A percentile compares a stretch with the other conserved stretches of the same genome.
Evolutionary conservation across 2,888 invertebrate genomes (phyloP).

Genomic region (Tinea semifulvella): DNA sequence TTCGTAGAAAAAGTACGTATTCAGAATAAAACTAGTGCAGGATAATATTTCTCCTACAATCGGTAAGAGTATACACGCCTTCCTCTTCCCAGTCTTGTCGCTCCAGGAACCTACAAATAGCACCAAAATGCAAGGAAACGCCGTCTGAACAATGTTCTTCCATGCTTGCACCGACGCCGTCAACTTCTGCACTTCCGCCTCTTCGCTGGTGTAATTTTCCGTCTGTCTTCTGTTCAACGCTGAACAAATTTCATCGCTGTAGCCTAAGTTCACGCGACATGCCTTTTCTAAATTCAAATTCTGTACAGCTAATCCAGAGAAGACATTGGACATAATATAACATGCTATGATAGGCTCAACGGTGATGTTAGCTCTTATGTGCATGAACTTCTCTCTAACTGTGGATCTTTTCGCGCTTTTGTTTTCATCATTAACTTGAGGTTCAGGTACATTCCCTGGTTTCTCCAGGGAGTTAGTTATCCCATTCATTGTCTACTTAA

Average conservation of each 20-base stretch:
- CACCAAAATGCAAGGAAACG: constrained; percentile 64
- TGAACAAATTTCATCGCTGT: constrained; percentile 76
- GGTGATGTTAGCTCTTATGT: constrained; percentile 69
- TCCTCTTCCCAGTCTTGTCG: constrained; percentile 65
- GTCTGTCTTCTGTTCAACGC: constrained; percentile 79
- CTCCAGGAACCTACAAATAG: constrained; percentile 72
- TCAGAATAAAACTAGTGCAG: constrained; percentile 58
- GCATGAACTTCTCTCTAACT: constrained; percentile 51
- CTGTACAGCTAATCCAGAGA: constrained; percentile 81
- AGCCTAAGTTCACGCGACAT: constrained; percentile 81
- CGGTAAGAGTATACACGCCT: constrained; percentile 67
- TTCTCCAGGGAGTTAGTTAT: constrained; percentile 44
- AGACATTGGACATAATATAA: constrained; percentile 73
- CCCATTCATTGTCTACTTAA: constrained; percentile 46
- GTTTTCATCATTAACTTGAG: constrained; percentile 33
- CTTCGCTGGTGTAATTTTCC: constrained; percentile 72
- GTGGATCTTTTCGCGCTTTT: constrained; percentile 32
- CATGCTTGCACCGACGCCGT: constrained; percentile 66
- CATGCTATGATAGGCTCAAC: constrained; percentile 43
- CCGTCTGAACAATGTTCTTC: constrained; percentile 66
- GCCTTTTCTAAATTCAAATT: constrained; percentile 88
- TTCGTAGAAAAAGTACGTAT: constrained; percentile 67
- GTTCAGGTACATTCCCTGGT: constrained; percentile 33
- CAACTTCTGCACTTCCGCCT: constrained; percentile 69
- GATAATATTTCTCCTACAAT: constrained; percentile 64